A percentile compares a stretch with the other conserved stretches of the same genome.
Evolutionary conservation across 2,888 invertebrate genomes (phyloP).

Genomic region (Caenorhabditis uteleia): DNA sequence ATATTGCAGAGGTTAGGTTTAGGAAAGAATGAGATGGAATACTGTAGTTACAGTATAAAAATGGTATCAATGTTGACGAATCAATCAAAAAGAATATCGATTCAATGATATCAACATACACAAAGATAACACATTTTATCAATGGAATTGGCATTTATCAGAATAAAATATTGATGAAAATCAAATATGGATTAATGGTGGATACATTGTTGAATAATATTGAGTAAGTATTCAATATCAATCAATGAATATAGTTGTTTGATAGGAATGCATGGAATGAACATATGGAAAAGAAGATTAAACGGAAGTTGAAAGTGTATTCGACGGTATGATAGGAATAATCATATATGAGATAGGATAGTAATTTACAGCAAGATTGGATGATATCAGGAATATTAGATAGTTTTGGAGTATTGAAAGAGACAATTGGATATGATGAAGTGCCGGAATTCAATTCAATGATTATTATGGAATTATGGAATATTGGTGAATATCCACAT

Average conservation of each 20-base stretch:
- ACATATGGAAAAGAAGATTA: not conserved
- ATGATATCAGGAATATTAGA: conserved; percentile 30
- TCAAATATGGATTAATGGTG: conserved; percentile 24
- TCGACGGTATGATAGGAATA: not conserved
- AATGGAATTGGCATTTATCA: conserved; percentile 27
- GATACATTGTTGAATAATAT: conserved; percentile 3
- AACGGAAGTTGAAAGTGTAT: not conserved
- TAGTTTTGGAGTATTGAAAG: conserved; percentile 15
- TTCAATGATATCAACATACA: conserved; percentile 10
- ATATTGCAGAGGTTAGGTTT: conserved; percentile 26
- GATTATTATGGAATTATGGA: conserved; percentile 28
- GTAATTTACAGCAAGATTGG: conserved; percentile 36
- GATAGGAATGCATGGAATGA: not conserved
- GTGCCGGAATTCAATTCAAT: conserved; percentile 36
- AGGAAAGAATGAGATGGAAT: no score
- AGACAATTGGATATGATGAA: conserved; percentile 4
- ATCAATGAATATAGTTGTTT: not conserved
- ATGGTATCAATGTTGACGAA: conserved; percentile 11
- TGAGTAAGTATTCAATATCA: not conserved
- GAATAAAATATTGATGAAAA: conserved; percentile 12
- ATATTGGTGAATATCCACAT: not conserved
- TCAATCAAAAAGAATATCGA: conserved; percentile 5
- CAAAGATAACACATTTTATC: conserved; percentile 13
- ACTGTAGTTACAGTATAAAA: conserved; percentile 40
- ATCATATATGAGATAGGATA: not conserved